Percentiles rank a stretch among this genome's conserved stretches.
Conservation (phyloP, 2,888 invertebrate species). For the Bruchidius siliquastri region DNA sequence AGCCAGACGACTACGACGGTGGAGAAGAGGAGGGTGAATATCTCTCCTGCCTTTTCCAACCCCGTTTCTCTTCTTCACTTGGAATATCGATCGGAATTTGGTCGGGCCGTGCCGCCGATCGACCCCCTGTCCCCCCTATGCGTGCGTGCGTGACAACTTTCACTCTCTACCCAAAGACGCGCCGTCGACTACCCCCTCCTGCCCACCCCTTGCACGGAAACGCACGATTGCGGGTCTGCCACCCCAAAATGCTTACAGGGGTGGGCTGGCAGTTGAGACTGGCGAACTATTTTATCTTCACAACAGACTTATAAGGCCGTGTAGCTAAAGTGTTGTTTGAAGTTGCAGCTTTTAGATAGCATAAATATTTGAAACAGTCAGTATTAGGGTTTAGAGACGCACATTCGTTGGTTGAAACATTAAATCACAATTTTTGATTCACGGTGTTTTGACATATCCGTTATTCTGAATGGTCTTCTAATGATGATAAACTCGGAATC, state of each 20-base stretch:
- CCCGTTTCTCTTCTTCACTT: background rate
- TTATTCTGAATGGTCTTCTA: no score
- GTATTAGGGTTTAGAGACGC: no score
- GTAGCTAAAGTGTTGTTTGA: no score
- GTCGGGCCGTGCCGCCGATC: background rate
- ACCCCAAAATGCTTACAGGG: background rate
- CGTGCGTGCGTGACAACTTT: background rate
- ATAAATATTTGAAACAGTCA: no score
- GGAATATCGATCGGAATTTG: background rate
- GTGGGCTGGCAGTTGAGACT: background rate
- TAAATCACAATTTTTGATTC: no score
- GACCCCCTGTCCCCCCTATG: background rate
- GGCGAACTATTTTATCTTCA: no score
- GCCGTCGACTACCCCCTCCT: background rate
- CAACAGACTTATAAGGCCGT: no score
- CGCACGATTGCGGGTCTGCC: background rate
- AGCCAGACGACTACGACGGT: slow-evolving; percentile 30
- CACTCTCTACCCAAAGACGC: background rate
- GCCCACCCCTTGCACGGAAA: background rate
- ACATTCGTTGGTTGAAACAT: no score
- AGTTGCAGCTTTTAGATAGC: no score
- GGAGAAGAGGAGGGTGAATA: slow-evolving; percentile 37
- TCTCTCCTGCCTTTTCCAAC: slow-evolving; percentile 21
- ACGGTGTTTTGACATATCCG: no score
- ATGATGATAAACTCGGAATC: no score